Percentiles rank a stretch among this genome's conserved stretches.
Evolutionary conservation across 2,113 vertebrate genomes (phyloP).

Genomic region (Menidia beryllina): DNA sequence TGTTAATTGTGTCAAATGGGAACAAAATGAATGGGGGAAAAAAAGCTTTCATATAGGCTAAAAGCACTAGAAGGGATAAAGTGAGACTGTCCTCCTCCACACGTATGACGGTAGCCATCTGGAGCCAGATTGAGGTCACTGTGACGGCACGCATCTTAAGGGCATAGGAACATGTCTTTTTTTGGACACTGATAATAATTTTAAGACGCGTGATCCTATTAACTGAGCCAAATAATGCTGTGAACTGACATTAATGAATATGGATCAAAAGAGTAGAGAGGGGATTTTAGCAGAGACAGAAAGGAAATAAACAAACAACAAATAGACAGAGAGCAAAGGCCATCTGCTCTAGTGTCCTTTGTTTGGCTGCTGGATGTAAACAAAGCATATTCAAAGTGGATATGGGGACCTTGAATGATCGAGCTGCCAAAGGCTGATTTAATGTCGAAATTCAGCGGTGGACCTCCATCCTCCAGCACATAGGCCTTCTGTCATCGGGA

Average conservation of each 20-base stretch:
- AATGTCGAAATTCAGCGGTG: neutral
- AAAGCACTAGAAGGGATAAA: neutral
- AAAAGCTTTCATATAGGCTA: neutral
- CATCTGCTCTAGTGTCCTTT: conserved; percentile 1
- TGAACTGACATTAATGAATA: neutral
- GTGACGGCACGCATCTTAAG: neutral
- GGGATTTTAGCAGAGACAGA: conserved; percentile 18
- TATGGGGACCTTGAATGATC: conserved; percentile 10
- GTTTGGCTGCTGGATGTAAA: conserved; percentile 12
- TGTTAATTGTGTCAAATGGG: no score
- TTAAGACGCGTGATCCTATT: no score
- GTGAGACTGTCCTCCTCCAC: neutral
- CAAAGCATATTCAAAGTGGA: neutral
- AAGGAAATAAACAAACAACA: neutral
- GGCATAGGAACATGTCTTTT: neutral
- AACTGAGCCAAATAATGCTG: neutral
- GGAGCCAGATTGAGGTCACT: neutral
- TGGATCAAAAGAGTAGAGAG: conserved; percentile 7
- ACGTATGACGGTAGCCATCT: neutral
- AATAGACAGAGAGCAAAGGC: neutral
- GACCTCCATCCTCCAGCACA: conserved; percentile 5
- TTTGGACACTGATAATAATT: neutral
- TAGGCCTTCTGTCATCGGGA: conserved; percentile 14
- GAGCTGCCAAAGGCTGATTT: neutral
- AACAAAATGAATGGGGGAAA: no score